Base-by-base conservation (phyloP, 1,140 invertebrate species). In the Saccostrea echinata region DNA sequence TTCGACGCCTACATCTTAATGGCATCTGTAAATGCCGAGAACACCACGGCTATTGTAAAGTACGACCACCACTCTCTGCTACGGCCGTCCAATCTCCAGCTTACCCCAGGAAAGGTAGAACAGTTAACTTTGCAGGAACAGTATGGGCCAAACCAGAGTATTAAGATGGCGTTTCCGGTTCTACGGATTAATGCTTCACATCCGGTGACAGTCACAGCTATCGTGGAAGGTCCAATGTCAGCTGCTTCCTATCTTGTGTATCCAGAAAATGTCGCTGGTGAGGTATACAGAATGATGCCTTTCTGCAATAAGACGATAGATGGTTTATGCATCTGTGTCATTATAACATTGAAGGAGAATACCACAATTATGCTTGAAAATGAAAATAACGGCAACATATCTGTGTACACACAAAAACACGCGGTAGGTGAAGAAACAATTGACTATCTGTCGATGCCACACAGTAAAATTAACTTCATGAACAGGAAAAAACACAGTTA, bases 1-100 rank as follows among this genome's bases (percentile, higher is more conserved):
- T 76, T 76, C 16, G 27, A 76, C 27, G 68, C 68, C 24, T 76
- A 76, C 68, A 30, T 76, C 30, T 18, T 76, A 18, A 76, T 76
- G 27, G 27, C 68, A 3, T 16, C 68, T 11, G 16, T 33, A 13
- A 30, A 27, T 2, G 9, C 11, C 27, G 68, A 11, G 13, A 76
- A 30, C 68, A 30, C 27, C 0, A 76, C 68, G 33, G 68, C 68
- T 4, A 76, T 24, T 13, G 30, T 76, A 0, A 9, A 30, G 9
- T 76, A 30, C 68, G 68, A 76, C 0, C 27, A 33, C 3, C 55
- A 61, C 18, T 21, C n/a, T 21, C 8, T 30, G 1, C 68, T 30
- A 11, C 16, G 27, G 9, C 27, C 24, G 13, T 33, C 30, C n/a
- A 30, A 30, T 30, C 68, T 76, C n/a, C 18, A 61, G 18, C 68